phyloP scores from a whole-genome alignment of 2,797 vertebrate species.

The Gadopsis marmoratus region DNA sequence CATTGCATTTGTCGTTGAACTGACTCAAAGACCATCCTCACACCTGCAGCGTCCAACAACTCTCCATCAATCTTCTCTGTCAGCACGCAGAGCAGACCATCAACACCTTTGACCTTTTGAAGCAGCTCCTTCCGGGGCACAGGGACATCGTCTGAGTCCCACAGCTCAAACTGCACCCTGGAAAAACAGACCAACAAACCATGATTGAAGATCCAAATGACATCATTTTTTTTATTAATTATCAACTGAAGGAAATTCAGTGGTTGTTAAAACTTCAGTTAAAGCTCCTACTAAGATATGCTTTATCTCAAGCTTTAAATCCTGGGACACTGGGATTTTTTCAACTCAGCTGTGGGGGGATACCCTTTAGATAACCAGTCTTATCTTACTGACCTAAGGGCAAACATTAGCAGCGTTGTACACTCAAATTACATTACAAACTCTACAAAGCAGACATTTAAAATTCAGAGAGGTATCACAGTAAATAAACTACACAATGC shows the following conservation, averaged over 20 bases:
- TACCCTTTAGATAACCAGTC: conserved; percentile 18
- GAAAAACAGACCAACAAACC: conserved; percentile 12
- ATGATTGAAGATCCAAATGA: background rate
- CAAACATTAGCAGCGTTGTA: conserved; percentile 63
- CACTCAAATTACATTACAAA: conserved; percentile 72
- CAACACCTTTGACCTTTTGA: conserved; percentile 81
- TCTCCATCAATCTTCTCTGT: conserved; percentile 87
- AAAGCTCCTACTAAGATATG: background rate
- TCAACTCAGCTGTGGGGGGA: background rate
- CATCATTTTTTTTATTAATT: background rate
- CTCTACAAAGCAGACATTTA: conserved; percentile 36
- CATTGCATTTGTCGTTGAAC: background rate
- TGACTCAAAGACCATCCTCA: conserved; percentile 1
- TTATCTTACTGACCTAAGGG: conserved; percentile 50
- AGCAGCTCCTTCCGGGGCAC: conserved; percentile 84
- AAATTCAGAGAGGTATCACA: background rate
- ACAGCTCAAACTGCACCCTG: conserved; percentile 86
- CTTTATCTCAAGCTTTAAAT: background rate
- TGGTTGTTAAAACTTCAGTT: background rate
- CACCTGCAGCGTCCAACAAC: conserved; percentile 85
- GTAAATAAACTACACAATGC: background rate
- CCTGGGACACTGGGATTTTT: conserved; percentile 5
- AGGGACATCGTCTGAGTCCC: conserved; percentile 83
- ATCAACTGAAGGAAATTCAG: background rate
- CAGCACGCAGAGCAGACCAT: conserved; percentile 83